A percentile compares a stretch with the other conserved stretches of the same genome.
Conservation (phyloP, 1,140 invertebrate species). For the Caerostris extrusa region DNA sequence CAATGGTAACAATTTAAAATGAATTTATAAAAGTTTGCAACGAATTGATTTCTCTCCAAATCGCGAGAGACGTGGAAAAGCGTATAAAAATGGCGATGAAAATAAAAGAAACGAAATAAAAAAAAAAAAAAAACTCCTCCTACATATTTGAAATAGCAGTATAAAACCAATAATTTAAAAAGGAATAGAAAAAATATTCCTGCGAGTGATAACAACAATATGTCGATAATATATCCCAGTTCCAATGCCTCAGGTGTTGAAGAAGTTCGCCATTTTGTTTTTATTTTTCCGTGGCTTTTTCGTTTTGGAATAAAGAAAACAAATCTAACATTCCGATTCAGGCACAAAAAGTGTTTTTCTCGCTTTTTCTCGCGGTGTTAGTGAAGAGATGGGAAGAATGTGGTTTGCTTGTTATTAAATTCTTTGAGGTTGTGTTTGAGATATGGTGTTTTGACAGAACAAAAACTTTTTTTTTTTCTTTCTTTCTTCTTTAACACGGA, state of each 20-base stretch:
- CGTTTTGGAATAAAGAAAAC: constrained; percentile 14
- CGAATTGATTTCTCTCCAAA: background rate
- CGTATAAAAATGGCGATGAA: constrained; percentile 1
- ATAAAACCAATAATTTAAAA: constrained; percentile 69
- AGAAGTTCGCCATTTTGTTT: background rate
- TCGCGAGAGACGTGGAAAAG: background rate
- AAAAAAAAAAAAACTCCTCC: background rate
- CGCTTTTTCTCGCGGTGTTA: background rate
- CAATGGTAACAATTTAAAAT: constrained; percentile 32
- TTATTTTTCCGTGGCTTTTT: constrained; percentile 22
- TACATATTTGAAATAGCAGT: constrained; percentile 34
- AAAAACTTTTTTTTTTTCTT: background rate
- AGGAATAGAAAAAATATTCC: background rate
- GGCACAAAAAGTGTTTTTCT: background rate
- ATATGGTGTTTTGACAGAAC: background rate
- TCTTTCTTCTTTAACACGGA: background rate
- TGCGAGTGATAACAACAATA: constrained; percentile 61
- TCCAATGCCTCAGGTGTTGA: constrained; percentile 54
- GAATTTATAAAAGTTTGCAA: constrained; percentile 34
- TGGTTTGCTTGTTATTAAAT: constrained; percentile 29
- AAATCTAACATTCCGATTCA: constrained; percentile 58
- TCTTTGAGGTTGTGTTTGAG: background rate
- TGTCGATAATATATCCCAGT: constrained; percentile 68
- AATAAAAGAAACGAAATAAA: background rate
- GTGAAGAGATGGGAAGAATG: constrained; percentile 8